Conservation (phyloP, 2,113 vertebrate species). For the Actenoides hombroni region DNA sequence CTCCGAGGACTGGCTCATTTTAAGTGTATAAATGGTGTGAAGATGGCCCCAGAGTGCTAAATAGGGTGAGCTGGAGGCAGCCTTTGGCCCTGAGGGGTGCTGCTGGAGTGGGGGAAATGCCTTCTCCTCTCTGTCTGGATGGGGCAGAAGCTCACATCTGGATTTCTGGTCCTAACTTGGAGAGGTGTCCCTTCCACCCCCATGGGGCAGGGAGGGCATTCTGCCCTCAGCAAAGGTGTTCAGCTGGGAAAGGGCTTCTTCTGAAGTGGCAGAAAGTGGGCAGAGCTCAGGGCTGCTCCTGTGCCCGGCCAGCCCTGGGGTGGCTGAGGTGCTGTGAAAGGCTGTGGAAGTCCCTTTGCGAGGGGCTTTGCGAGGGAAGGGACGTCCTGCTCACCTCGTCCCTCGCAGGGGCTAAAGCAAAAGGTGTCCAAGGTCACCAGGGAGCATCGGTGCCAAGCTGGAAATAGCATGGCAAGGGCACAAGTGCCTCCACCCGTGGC, state of each 20-base stretch:
- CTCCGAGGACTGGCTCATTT: not conserved
- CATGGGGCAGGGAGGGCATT: not conserved
- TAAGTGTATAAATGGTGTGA: not conserved
- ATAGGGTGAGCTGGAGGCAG: not conserved
- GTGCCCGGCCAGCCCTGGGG: not conserved
- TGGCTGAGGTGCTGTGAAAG: rapidly evolving
- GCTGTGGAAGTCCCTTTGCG: not conserved
- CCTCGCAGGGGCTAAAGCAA: rapidly evolving
- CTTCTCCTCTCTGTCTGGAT: not conserved
- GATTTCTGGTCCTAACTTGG: not conserved
- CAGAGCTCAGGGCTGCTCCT: not conserved
- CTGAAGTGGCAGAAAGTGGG: rapidly evolving
- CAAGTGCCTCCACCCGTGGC: rapidly evolving
- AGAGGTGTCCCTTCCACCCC: not conserved
- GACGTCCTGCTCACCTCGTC: rapidly evolving
- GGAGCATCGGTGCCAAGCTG: rapidly evolving
- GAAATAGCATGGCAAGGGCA: not conserved
- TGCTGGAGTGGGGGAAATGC: not conserved
- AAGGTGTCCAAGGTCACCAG: not conserved
- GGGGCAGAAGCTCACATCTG: not conserved
- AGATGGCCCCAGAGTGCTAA: not conserved
- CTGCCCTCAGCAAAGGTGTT: not conserved
- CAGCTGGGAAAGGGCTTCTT: not conserved
- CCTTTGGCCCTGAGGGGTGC: not conserved
- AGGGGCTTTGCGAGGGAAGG: not conserved